Evolutionary conservation across 2,797 vertebrate species (phyloP).

Genomic region (Phalanger gymnotis): DNA sequence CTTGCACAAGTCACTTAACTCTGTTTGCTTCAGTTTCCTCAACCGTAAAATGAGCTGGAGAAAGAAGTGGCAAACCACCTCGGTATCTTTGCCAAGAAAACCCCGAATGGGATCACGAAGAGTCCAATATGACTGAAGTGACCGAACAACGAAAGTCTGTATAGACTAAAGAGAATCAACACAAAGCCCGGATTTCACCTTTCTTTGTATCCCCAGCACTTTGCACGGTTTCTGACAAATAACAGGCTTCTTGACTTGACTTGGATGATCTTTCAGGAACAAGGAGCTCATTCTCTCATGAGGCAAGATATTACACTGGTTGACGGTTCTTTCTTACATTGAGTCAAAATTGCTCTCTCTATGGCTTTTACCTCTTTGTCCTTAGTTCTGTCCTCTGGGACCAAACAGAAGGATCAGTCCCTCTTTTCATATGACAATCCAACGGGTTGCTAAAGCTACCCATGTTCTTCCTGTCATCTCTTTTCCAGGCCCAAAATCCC

Average conservation of each 20-base stretch:
- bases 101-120: background rate
- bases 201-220: background rate
- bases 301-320: too few species aligned
- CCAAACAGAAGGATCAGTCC: background rate
- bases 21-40: background rate
- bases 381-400: background rate
- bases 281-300: too few species aligned
- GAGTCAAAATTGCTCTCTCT: background rate
- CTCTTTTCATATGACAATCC: background rate
- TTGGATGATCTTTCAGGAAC: background rate
- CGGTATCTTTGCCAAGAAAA: background rate
- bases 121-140: background rate
- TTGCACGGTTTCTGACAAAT: background rate
- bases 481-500: background rate
- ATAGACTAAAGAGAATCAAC: background rate
- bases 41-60: background rate
- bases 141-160: background rate
- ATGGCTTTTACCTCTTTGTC: background rate
- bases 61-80: background rate
- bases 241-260: background rate
- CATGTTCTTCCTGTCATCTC: background rate
- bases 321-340: background rate
- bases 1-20: background rate
- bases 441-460: background rate
- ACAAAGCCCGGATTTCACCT: background rate